A percentile compares a stretch with the other conserved stretches of the same genome.
phyloP scores from a whole-genome alignment of 2,797 vertebrate genomes.

The Sebastes glaucus region DNA sequence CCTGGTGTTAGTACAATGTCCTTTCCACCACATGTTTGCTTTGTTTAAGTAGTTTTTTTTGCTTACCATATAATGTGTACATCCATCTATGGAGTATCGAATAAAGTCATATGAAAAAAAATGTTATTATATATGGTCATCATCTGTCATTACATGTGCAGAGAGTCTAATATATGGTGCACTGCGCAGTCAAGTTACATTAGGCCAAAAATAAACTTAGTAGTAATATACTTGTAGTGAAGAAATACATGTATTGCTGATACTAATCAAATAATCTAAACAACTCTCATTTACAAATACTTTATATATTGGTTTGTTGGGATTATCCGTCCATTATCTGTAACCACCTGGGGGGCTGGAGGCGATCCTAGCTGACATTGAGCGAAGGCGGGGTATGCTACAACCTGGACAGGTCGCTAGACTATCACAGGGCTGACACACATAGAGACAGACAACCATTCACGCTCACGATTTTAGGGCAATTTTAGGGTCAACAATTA shows the following conservation, averaged over 20 bases:
- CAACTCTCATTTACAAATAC: background rate
- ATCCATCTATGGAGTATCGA: conserved; percentile 73
- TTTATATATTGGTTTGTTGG: no score
- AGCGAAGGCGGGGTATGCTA: no score
- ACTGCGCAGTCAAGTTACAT: background rate
- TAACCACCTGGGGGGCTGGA: no score
- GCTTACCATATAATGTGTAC: conserved; percentile 72
- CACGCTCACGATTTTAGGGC: no score
- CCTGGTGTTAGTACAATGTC: conserved; percentile 65
- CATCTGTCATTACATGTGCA: background rate
- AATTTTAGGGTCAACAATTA: no score
- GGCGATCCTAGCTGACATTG: no score
- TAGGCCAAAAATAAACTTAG: background rate
- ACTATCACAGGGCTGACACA: no score
- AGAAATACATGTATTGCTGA: conserved; percentile 17
- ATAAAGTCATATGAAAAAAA: conserved; percentile 79
- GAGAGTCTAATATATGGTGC: background rate
- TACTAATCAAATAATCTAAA: conserved; percentile 1
- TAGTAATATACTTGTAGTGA: background rate
- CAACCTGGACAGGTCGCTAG: no score
- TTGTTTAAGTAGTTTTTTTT: conserved; percentile 72
- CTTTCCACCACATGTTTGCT: conserved; percentile 73
- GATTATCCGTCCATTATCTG: no score
- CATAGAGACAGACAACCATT: no score
- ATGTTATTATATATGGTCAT: background rate